Base-by-base conservation (phyloP, 2,797 vertebrate species). In the Sebastes diploproa region DNA sequence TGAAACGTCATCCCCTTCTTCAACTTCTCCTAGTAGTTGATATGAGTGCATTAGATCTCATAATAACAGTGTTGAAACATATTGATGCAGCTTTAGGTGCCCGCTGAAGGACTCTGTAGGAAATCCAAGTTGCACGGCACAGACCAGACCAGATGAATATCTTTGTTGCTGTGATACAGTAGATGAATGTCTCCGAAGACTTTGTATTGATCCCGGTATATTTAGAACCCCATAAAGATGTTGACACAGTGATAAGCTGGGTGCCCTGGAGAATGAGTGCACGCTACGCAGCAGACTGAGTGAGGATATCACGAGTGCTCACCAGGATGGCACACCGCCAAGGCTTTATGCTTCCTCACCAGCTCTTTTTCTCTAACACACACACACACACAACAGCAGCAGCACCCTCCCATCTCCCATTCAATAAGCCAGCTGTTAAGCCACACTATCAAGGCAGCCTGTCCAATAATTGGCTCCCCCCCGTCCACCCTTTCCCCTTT, bases 381-480 rank as follows among this genome's bases (percentile, higher is more conserved):
- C 50, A 27, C 75, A 72, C 79, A 72, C 66, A 29, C 74, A 75
- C 75, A 82, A 38, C 72, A 20, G 20, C 78, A 34, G 75, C 64
- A 78, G 72, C 82, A 55, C 81, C 85, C 86, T 86, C 89, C 90
- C 89, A 83, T 89, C 89, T 92, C 85, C 83, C 88, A 93, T 94
- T 95, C 94, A 94, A 94, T 95, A 95, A 94, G 89, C 89, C 94
- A 93, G 92, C 93, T 90, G 95, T 95, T 96, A 95, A 96, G 93
- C 94, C 91, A 85, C 91, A 86, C 95, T 96, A 95, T 96, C 94
- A 94, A 95, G 94, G 92, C 94, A 93, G 92, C 89, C 91, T 92
- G 94, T 95, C 94, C 93, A 94, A 95, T 95, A 95, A 96, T 95
- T 95, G 95, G 90, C 93, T 92, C 92, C 89, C 85, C 85, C 78